Base-by-base conservation (phyloP, 2,888 invertebrate species). In the Endotricha flammealis region DNA sequence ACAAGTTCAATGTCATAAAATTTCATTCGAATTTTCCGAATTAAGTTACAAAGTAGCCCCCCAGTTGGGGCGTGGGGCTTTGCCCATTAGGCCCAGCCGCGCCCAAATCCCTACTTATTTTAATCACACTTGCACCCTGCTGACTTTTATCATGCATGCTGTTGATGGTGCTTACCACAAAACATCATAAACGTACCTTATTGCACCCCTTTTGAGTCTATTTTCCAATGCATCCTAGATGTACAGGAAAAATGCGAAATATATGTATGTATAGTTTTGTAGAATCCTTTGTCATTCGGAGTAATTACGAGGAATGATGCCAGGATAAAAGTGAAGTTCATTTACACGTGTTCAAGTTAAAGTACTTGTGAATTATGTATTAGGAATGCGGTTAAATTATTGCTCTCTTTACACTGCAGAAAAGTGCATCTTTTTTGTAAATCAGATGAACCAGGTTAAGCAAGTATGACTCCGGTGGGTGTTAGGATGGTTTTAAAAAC, bases 51-150 rank as follows among this genome's bases (percentile, higher is more conserved):
- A n/a, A n/a, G n/a, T n/a, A n/a, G n/a, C n/a, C n/a, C n/a, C n/a
- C n/a, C n/a, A n/a, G n/a, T n/a, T n/a, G 20, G 20, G 20, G 20
- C 7, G 20, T 20, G 23, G 11, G 12, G 40, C 40, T 32, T 32
- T 35, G 20, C 57, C 68, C 62, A 66, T 70, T 68, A 67, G 56
- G 64, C 57, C 59, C 53, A 59, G 66, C 76, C 76, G 70, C 78
- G 61, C 78, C 79, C 72, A 77, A 79, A 79, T 78, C 76, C 77
- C 66, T 73, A 74, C 78, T 80, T 78, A 80, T 78, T 80, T 81
- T 81, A 81, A 81, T 81, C 81, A 78, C 78, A 58, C 59, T 72
- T 62, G 66, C 64, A 58, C 68, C 71, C 76, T 64, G 67, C 70
- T 68, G 71, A 66, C 69, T 70, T 71, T 70, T 74, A 77, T 78